phyloP scores from a whole-genome alignment of 2,888 invertebrate species.

The Caenorhabditis sp. region DNA sequence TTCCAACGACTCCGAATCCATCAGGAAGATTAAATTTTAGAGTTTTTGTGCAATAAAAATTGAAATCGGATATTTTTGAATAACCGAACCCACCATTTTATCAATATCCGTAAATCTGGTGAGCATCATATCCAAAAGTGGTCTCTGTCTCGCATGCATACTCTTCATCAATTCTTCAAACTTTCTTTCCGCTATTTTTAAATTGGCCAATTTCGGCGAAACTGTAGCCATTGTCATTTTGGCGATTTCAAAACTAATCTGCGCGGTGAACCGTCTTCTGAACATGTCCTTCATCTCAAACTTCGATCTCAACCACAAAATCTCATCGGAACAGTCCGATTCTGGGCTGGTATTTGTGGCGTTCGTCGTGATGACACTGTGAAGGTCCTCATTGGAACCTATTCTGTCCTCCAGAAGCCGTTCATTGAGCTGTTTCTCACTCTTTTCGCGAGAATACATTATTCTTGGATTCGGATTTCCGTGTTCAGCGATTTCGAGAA shows the following conservation, averaged over 20 bases:
- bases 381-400: background rate
- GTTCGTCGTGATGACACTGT: background rate
- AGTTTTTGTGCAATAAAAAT: background rate
- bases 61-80: too few relatives aligned
- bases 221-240: conserved; percentile 11
- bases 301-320: conserved; percentile 13
- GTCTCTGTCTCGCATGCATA: conserved; percentile 21
- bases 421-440: background rate
- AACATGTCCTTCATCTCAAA: conserved; percentile 19
- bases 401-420: background rate
- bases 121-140: conserved; percentile 30
- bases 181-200: conserved; percentile 15
- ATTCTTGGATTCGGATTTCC: conserved; percentile 4
- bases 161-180: conserved; percentile 11
- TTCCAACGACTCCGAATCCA: too few relatives aligned
- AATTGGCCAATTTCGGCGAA: conserved; percentile 18
- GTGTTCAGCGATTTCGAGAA: background rate
- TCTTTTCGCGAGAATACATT: background rate
- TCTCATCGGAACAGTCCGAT: conserved; percentile 11
- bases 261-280: conserved; percentile 7
- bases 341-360: background rate
- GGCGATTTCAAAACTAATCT: background rate
- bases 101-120: background rate
- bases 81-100: background rate
- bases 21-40: too few relatives aligned